Evolutionary conservation across 1,140 invertebrate species (phyloP).

Genomic region (Nilaparvata lugens): DNA sequence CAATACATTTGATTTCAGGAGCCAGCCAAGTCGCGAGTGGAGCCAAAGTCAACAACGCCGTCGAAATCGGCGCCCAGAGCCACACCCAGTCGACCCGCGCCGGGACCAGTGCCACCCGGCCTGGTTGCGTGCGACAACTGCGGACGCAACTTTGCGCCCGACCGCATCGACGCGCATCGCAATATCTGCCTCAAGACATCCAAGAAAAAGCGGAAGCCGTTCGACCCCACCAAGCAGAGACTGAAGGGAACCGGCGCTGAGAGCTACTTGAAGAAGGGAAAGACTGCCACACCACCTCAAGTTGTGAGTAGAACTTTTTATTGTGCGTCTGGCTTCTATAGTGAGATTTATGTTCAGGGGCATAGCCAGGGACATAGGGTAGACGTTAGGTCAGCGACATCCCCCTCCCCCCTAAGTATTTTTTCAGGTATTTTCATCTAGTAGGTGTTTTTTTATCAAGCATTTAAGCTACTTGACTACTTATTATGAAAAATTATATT

Average conservation of each 20-base stretch:
- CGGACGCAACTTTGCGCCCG: constrained; percentile 61
- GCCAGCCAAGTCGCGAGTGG: background rate
- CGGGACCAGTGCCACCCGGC: background rate
- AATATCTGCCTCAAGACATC: constrained; percentile 66
- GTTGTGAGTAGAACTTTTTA: constrained; percentile 28
- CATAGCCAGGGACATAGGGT: no score
- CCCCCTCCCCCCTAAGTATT: no score
- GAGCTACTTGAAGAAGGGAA: constrained; percentile 47
- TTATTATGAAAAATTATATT: no score
- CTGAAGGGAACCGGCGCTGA: constrained; percentile 82
- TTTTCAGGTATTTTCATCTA: no score
- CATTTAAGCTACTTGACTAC: no score
- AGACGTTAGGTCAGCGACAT: no score
- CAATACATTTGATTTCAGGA: background rate
- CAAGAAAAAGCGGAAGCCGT: constrained; percentile 73
- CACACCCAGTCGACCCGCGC: background rate
- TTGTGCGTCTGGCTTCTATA: no score
- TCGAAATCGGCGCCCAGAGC: background rate
- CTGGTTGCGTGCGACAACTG: constrained; percentile 46
- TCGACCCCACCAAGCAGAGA: constrained; percentile 76
- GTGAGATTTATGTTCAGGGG: no score
- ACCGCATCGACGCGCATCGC: constrained; percentile 71
- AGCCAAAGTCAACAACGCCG: background rate
- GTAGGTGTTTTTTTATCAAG: no score
- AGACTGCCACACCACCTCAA: constrained; percentile 27